Percentiles rank a stretch among this genome's conserved stretches.
These are phyloP conservation scores for Coryphaenoides rupestris DNA, from an alignment of 2,113 vertebrate genomes.

Conservation along the genomic window DNA sequence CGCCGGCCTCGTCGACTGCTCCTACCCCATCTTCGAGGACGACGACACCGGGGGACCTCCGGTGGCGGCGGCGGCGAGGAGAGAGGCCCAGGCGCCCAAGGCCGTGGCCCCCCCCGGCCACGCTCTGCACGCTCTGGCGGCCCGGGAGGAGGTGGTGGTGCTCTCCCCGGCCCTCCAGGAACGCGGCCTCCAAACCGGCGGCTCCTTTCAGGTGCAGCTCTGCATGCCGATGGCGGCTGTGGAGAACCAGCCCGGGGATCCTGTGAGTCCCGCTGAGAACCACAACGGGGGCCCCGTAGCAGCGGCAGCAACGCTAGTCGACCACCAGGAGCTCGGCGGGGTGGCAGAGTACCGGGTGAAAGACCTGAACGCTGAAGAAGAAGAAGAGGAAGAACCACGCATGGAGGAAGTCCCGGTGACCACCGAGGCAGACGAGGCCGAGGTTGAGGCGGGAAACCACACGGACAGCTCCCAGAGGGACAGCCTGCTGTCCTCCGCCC, in stretches of 20 bases:
- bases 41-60: too few relatives aligned
- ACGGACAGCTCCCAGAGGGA: slow-evolving; percentile 56
- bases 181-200: slow-evolving; percentile 56
- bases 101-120: slow-evolving; percentile 6
- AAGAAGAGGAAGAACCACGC: slow-evolving; percentile 61
- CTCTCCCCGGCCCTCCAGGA: slow-evolving; percentile 67
- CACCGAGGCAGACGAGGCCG: slow-evolving; percentile 71
- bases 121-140: background rate
- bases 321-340: slow-evolving; percentile 40
- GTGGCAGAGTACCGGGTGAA: slow-evolving; percentile 55
- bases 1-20: slow-evolving; percentile 91
- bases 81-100: slow-evolving; percentile 52
- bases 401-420: slow-evolving; percentile 58
- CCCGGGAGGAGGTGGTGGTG: slow-evolving; percentile 78
- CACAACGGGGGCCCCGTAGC: slow-evolving; percentile 40
- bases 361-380: slow-evolving; percentile 75
- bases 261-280: slow-evolving; percentile 34
- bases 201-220: slow-evolving; percentile 79
- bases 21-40: slow-evolving; percentile 94
- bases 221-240: slow-evolving; percentile 66
- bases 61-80: slow-evolving; percentile 51
- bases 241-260: slow-evolving; percentile 39
- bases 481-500: slow-evolving; percentile 91
- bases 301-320: slow-evolving; percentile 22
- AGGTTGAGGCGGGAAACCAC: slow-evolving; percentile 73